phyloP scores from a whole-genome alignment of 2,888 invertebrate species.

The Sepioteuthis lessoniana region DNA sequence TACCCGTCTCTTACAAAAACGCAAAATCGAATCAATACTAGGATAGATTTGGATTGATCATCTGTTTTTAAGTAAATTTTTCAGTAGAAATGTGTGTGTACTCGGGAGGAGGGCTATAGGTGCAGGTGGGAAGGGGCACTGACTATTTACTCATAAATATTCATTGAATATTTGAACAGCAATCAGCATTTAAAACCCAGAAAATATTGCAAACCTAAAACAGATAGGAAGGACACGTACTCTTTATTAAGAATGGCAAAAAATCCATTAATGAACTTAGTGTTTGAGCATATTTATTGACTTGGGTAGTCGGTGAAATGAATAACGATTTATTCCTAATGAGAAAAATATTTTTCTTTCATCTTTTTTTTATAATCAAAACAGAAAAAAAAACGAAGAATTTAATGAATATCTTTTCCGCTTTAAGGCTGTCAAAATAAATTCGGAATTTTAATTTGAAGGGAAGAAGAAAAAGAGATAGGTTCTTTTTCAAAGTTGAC shows the following conservation, averaged over 20 bases:
- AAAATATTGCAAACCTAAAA: conserved; percentile 33
- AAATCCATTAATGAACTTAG: neutral
- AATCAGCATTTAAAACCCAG: neutral
- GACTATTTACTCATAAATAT: conserved; percentile 33
- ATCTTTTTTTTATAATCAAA: neutral
- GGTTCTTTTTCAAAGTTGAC: too few relatives aligned
- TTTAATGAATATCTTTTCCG: neutral
- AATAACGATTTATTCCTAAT: neutral
- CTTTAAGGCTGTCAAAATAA: neutral
- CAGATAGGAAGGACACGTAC: neutral
- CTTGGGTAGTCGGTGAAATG: neutral
- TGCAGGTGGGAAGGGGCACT: too few relatives aligned
- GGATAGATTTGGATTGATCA: neutral
- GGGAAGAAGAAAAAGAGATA: neutral
- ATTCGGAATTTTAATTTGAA: neutral
- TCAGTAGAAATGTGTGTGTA: neutral
- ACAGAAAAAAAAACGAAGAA: neutral
- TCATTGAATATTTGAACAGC: conserved; percentile 20
- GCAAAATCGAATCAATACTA: neutral
- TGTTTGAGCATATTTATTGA: neutral
- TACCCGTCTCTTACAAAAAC: neutral
- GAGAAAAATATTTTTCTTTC: neutral
- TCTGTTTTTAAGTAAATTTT: neutral
- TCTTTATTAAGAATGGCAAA: neutral
- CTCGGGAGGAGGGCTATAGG: neutral